These are phyloP conservation scores for Colaptes auratus DNA, from an alignment of 2,113 vertebrate species.

Conservation along the genomic window DNA sequence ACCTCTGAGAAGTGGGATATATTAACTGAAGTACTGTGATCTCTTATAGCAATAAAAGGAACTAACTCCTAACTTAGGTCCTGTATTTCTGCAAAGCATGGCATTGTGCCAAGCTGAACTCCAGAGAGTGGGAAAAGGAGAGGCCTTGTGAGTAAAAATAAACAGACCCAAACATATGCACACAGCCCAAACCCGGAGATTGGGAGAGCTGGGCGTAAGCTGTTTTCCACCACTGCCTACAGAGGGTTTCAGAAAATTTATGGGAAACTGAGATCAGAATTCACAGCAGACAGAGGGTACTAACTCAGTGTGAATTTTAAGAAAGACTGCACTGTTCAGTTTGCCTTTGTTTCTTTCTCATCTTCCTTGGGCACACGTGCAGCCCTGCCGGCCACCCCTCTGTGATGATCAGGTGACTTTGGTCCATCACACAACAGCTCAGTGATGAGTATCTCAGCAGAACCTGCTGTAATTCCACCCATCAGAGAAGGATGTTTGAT, in stretches of 20 bases:
- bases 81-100: background rate
- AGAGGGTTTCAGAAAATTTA: conserved; percentile 42
- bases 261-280: conserved; percentile 20
- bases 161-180: conserved; percentile 34
- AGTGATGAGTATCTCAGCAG: background rate
- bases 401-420: background rate
- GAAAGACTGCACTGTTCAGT: background rate
- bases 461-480: background rate
- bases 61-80: background rate
- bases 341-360: background rate
- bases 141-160: conserved; percentile 53
- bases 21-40: background rate
- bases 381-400: background rate
- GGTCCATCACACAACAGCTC: background rate
- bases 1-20: background rate
- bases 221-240: conserved; percentile 41
- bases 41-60: background rate
- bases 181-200: background rate
- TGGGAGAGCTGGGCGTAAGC: conserved; percentile 10
- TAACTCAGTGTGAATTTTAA: background rate
- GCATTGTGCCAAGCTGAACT: conserved; percentile 29
- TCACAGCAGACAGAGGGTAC: background rate
- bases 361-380: background rate
- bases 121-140: conserved; percentile 25
- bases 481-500: background rate